Evolutionary conservation across 2,888 invertebrate species (phyloP).

Genomic region (Hyalella azteca): DNA sequence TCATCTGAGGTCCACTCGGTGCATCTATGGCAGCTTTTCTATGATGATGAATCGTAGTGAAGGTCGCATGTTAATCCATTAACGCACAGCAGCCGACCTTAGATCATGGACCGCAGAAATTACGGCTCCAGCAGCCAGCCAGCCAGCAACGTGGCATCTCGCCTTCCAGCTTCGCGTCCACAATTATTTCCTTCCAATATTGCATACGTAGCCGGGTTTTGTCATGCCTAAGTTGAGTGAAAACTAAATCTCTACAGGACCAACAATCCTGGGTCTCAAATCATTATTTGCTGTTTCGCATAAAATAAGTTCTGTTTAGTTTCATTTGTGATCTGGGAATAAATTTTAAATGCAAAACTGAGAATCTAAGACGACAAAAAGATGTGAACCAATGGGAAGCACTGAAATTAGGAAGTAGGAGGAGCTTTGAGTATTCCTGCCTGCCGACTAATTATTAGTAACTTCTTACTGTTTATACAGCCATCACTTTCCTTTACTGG

Average conservation of each 20-base stretch:
- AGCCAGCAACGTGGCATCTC: background rate
- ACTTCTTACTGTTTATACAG: too few relatives aligned
- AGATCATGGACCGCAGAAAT: slow-evolving; percentile 12
- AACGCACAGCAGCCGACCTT: slow-evolving; percentile 1
- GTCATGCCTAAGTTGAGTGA: slow-evolving; percentile 6
- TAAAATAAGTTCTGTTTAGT: slow-evolving; percentile 6
- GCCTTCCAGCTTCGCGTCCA: background rate
- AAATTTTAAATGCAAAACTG: background rate
- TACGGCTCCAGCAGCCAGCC: background rate
- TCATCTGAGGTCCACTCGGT: background rate
- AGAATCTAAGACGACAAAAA: slow-evolving; percentile 5
- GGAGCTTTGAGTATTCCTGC: background rate
- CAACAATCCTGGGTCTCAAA: slow-evolving; percentile 1
- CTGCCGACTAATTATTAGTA: background rate
- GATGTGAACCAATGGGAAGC: background rate
- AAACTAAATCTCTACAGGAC: background rate
- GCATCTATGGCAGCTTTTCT: background rate
- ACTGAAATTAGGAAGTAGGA: slow-evolving; percentile 1
- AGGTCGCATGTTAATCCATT: slow-evolving; percentile 21
- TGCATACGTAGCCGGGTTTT: background rate
- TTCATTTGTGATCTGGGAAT: background rate
- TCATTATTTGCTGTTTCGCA: background rate
- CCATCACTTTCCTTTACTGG: too few relatives aligned
- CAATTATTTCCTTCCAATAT: background rate
- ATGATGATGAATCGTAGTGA: slow-evolving; percentile 18